A percentile compares a stretch with the other conserved stretches of the same genome.
Conservation (phyloP, 1,140 invertebrate genomes). For the Eriosoma lanigerum region DNA sequence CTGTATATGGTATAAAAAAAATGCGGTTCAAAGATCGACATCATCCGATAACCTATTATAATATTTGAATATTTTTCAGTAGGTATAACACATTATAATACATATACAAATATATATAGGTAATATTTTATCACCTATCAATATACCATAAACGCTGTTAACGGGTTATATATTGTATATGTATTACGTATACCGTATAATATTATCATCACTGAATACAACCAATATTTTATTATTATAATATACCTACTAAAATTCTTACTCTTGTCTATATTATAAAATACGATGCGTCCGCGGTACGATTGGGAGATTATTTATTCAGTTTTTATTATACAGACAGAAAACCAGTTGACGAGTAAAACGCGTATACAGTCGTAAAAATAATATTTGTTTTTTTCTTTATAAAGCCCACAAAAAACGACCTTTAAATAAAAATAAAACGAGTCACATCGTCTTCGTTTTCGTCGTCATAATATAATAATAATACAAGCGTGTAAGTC, state of each 20-base stretch:
- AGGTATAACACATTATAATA: not conserved
- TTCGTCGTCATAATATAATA: not conserved
- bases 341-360: conserved; percentile 22
- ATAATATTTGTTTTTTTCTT: too few relatives aligned
- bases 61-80: too few relatives aligned
- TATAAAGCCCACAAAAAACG: not conserved
- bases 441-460: not conserved
- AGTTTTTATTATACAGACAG: not conserved
- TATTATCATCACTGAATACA: too few relatives aligned
- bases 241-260: not conserved
- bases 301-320: not conserved
- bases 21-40: too few relatives aligned
- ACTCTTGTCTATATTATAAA: not conserved
- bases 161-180: too few relatives aligned
- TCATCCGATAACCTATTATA: too few relatives aligned
- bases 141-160: too few relatives aligned
- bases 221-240: not conserved
- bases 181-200: too few relatives aligned
- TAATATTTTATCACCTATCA: too few relatives aligned
- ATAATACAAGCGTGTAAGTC: too few relatives aligned
- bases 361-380: conserved; percentile 7
- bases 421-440: conserved; percentile 19
- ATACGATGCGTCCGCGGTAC: too few relatives aligned
- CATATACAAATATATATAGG: not conserved
- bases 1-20: too few relatives aligned